These are phyloP conservation scores for Leucopsar rothschildi DNA, from an alignment of 2,113 vertebrate genomes.

Conservation along the genomic window DNA sequence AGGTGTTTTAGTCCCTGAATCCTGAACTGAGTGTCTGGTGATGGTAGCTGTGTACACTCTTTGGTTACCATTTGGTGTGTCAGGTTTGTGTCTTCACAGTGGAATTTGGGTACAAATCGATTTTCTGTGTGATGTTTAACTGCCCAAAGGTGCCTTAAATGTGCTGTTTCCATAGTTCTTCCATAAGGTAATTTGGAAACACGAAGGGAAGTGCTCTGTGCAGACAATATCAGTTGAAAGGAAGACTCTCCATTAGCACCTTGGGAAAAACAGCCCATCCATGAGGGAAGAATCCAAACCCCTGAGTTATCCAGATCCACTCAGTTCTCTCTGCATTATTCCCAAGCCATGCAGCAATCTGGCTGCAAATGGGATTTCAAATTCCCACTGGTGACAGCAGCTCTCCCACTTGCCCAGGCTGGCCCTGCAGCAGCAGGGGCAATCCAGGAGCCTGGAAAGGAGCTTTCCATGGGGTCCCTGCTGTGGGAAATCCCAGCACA, in stretches of 20 bases:
- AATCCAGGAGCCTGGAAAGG: not conserved
- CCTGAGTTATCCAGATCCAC: not conserved
- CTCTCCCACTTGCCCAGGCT: not conserved
- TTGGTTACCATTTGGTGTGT: not conserved
- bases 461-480: not conserved
- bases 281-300: not conserved
- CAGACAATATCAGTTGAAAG: not conserved
- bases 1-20: not conserved
- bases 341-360: accelerated
- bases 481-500: accelerated
- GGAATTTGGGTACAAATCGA: not conserved
- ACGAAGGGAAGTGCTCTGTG: not conserved
- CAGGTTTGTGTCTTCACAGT: accelerated
- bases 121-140: not conserved
- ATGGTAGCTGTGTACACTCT: accelerated
- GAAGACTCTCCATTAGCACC: accelerated
- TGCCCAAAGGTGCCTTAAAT: not conserved
- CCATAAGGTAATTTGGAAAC: accelerated
- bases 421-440: not conserved
- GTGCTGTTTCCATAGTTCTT: not conserved
- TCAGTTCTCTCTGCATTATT: accelerated
- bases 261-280: not conserved
- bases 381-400: accelerated
- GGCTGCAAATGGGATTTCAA: not conserved
- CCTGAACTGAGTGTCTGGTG: accelerated